Conservation (phyloP, 2,888 invertebrate genomes). For the Papilio demoleus region DNA sequence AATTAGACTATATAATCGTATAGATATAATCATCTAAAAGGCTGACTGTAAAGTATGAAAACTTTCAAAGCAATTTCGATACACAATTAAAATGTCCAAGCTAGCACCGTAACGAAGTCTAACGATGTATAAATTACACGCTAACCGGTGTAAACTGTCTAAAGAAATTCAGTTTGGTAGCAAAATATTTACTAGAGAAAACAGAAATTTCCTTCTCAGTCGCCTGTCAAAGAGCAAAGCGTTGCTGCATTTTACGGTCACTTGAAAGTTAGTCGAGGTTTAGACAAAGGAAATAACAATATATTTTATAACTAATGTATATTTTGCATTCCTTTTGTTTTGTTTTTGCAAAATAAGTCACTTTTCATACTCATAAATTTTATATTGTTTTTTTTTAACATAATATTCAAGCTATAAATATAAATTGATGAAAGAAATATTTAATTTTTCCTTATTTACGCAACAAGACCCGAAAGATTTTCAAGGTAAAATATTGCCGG, state of each 20-base stretch:
- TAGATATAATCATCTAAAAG: background rate
- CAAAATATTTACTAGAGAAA: conserved; percentile 38
- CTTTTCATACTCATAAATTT: too few relatives aligned
- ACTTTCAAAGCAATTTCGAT: background rate
- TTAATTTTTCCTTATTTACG: conserved; percentile 4
- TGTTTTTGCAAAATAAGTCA: too few relatives aligned
- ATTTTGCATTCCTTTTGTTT: too few relatives aligned
- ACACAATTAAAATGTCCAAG: conserved; percentile 31
- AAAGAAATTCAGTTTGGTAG: conserved; percentile 38
- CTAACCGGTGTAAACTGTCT: conserved; percentile 38
- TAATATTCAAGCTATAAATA: background rate
- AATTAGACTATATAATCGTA: too few relatives aligned
- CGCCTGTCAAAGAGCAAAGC: conserved; percentile 34
- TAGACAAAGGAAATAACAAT: conserved; percentile 9
- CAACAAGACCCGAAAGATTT: conserved; percentile 18
- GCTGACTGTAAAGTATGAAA: background rate
- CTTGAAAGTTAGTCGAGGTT: conserved; percentile 25
- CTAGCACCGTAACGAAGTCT: conserved; percentile 3
- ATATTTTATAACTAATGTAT: background rate
- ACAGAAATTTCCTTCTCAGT: conserved; percentile 37
- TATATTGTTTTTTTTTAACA: too few relatives aligned
- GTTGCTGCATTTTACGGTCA: conserved; percentile 38
- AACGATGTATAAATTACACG: conserved; percentile 39
- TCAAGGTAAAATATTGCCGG: conserved; percentile 13
- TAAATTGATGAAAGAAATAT: background rate